Evolutionary conservation across 2,797 vertebrate genomes (phyloP).

Genomic region (Danio kyathit): DNA sequence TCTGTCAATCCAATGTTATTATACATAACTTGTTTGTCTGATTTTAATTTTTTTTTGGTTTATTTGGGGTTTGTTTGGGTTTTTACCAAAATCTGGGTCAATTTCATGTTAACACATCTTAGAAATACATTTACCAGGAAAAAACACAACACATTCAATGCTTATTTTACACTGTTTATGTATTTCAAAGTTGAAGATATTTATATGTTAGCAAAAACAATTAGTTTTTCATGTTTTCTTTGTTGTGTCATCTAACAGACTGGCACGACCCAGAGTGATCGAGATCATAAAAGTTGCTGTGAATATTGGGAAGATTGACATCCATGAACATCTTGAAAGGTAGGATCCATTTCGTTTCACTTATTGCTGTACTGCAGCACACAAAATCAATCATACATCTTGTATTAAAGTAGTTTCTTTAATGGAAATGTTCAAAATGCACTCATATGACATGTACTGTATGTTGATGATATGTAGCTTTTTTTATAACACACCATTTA

Average conservation of each 20-base stretch:
- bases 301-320: constrained; percentile 9
- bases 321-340: not conserved
- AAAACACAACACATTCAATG: too few species aligned
- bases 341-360: not conserved
- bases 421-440: not conserved
- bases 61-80: not conserved
- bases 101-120: too few species aligned
- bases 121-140: too few species aligned
- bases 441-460: too few species aligned
- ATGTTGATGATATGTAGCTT: too few species aligned
- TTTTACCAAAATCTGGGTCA: not conserved
- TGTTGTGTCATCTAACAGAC: not conserved
- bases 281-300: not conserved
- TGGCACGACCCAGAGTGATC: not conserved
- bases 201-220: not conserved
- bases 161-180: too few species aligned
- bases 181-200: not conserved
- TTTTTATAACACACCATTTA: not conserved
- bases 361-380: not conserved
- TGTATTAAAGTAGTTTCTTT: not conserved
- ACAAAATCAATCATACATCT: not conserved
- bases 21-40: too few species aligned
- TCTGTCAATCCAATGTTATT: too few species aligned
- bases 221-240: not conserved
- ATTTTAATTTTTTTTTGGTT: not conserved